phyloP scores from a whole-genome alignment of 2,113 vertebrate genomes.

The Mesitornis unicolor region DNA sequence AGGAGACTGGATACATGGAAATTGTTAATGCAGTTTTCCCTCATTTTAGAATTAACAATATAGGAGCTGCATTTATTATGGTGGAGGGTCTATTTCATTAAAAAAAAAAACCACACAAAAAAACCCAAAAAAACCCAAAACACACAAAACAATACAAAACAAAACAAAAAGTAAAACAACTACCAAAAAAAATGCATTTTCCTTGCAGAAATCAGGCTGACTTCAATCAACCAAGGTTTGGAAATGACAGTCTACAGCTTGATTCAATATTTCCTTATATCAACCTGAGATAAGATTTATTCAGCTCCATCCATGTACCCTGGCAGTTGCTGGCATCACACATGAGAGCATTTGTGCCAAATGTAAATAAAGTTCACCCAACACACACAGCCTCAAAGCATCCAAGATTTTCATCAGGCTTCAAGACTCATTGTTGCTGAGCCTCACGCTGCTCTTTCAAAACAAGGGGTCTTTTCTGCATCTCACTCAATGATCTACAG shows the following conservation, averaged over 20 bases:
- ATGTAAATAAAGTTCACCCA: conserved; percentile 65
- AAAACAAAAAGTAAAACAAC: too few species aligned
- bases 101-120: background rate
- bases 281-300: conserved; percentile 43
- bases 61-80: background rate
- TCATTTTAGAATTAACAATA: background rate
- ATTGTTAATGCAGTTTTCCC: background rate
- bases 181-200: background rate
- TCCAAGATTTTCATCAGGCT: conserved; percentile 38
- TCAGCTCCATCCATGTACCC: background rate
- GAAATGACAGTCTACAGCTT: background rate
- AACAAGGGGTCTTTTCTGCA: conserved; percentile 74
- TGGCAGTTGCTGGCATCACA: conserved; percentile 56
- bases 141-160: too few species aligned
- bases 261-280: conserved; percentile 15
- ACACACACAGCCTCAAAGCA: conserved; percentile 59
- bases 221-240: background rate
- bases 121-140: too few species aligned
- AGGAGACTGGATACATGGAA: background rate
- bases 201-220: background rate
- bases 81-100: background rate
- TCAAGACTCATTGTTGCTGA: conserved; percentile 67
- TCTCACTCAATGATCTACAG: conserved; percentile 73
- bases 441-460: conserved; percentile 59
- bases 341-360: conserved; percentile 30